Base-by-base conservation (phyloP, 2,888 invertebrate species). In the Pseudoips prasinana region DNA sequence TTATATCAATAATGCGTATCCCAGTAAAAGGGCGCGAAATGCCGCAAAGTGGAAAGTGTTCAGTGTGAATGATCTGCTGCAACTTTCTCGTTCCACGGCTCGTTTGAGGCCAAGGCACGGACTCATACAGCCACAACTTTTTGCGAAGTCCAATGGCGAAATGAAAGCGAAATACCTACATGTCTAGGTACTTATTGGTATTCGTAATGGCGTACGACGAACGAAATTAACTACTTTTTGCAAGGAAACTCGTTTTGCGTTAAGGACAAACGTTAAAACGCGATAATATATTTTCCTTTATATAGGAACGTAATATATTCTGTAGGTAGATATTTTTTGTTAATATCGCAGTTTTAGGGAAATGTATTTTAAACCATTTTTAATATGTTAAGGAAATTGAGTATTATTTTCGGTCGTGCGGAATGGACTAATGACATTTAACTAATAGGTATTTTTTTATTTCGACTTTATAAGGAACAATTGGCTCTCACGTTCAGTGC, bases 81-180 rank as follows among this genome's bases (percentile, higher is more conserved):
- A 51, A 61, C 70, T 69, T 69, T 69, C 70, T 59, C 64, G 50
- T 29, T 40, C 37, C 41, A 37, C 43, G 29, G 37, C 61, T 51
- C 56, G 45, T 58, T 58, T 64, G 61, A 58, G 60, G 60, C 48
- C 58, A 52, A 29, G 46, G 52, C 56, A 53, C 55, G 54, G 28
- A 46, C 29, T 19, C 39, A 20, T 20, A 14, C 14, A n/a, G 26
- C 23, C 38, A 38, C 60, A 25, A 61, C 59, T 65, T 67, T 66
- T 65, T 64, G 58, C 54, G 26, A 20, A 56, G 47, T 38, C 39
- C 29, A 30, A 36, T 40, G 39, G 38, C 32, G 40, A 33, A 47
- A 56, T 46, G 64, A 69, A 69, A 69, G 67, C 57, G 58, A 64
- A 61, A 56, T 54, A 55, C 35, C 40, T 39, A 36, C 47, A 50